phyloP scores from a whole-genome alignment of 2,888 invertebrate genomes.

The Eubasilissa splendida region DNA sequence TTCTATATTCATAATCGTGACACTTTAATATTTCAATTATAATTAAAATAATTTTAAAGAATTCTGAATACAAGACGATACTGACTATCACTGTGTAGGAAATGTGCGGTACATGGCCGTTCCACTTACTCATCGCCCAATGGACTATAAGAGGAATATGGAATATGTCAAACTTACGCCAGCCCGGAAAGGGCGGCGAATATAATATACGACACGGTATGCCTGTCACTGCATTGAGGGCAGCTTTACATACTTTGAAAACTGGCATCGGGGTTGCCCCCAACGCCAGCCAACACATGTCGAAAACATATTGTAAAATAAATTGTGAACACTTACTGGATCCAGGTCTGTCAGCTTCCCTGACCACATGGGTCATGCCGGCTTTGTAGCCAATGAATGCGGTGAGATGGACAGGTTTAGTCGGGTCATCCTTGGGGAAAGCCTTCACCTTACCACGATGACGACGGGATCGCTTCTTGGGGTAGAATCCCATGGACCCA shows the following conservation, averaged over 20 bases:
- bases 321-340: slow-evolving; percentile 86
- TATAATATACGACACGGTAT: slow-evolving; percentile 72
- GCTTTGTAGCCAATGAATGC: slow-evolving; percentile 99
- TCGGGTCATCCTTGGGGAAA: slow-evolving; percentile 97
- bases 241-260: slow-evolving; percentile 50
- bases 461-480: slow-evolving; percentile 96
- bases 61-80: slow-evolving; percentile 1
- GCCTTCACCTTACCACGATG: slow-evolving; percentile 99
- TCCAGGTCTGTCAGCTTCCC: slow-evolving; percentile 98
- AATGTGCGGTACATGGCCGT: slow-evolving; percentile 74
- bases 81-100: slow-evolving; percentile 28
- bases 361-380: slow-evolving; percentile 99
- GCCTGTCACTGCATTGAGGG: slow-evolving; percentile 57
- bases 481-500: slow-evolving; percentile 99
- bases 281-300: slow-evolving; percentile 35
- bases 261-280: slow-evolving; percentile 44
- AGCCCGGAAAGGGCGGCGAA: slow-evolving; percentile 65
- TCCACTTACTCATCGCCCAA: slow-evolving; percentile 72
- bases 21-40: background rate
- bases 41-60: slow-evolving; percentile 13
- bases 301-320: slow-evolving; percentile 14
- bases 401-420: slow-evolving; percentile 97
- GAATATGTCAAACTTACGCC: slow-evolving; percentile 73
- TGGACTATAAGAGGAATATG: slow-evolving; percentile 73
- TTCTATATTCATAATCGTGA: no score